These are phyloP conservation scores for Thera britannica DNA, from an alignment of 2,888 invertebrate species.

Conservation along the genomic window DNA sequence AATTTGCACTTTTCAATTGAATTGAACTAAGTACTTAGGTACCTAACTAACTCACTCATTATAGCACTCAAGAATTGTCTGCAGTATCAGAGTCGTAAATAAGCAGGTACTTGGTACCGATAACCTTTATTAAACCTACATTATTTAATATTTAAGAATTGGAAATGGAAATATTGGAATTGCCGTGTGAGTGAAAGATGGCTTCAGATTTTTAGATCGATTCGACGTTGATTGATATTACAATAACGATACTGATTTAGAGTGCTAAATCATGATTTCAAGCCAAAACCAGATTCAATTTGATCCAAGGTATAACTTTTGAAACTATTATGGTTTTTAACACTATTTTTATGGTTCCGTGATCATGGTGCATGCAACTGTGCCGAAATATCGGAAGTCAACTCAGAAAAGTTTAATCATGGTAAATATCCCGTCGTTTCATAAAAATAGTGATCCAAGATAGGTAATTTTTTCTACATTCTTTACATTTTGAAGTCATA, in stretches of 20 bases:
- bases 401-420: too few relatives aligned
- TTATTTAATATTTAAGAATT: constrained; percentile 1
- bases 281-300: not conserved
- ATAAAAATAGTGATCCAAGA: too few relatives aligned
- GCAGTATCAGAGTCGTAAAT: constrained; percentile 19
- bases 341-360: too few relatives aligned
- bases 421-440: too few relatives aligned
- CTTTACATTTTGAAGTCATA: not conserved
- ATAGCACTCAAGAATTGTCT: not conserved
- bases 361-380: too few relatives aligned
- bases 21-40: not conserved
- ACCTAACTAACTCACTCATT: too few relatives aligned
- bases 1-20: not conserved
- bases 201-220: constrained; percentile 7
- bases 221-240: constrained; percentile 2
- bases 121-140: constrained; percentile 24
- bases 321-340: too few relatives aligned
- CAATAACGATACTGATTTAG: not conserved
- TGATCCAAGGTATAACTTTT: not conserved
- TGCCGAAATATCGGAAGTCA: too few relatives aligned
- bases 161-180: not conserved
- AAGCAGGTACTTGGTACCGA: not conserved
- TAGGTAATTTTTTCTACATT: not conserved
- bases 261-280: not conserved
- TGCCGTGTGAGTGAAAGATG: constrained; percentile 12